Percentiles rank a stretch among this genome's conserved stretches.
Evolutionary conservation across 2,113 vertebrate species (phyloP).

Genomic region (Gymnarchus niloticus): DNA sequence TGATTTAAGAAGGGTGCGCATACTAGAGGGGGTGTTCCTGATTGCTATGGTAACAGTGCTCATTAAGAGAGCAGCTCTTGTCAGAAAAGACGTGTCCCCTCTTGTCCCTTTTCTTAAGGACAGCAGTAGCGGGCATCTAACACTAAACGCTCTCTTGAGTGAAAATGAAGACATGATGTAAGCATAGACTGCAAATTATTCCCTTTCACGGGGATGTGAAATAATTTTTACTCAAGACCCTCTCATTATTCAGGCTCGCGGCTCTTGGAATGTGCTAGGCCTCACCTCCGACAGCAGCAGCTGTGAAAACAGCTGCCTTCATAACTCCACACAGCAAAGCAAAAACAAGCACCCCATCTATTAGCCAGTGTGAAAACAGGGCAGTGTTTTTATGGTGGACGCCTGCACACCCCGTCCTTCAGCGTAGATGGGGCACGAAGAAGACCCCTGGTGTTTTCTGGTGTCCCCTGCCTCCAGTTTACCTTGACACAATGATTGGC

Average conservation of each 20-base stretch:
- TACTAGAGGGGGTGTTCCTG: neutral
- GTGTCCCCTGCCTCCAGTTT: neutral
- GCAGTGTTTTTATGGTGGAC: neutral
- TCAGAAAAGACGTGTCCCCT: neutral
- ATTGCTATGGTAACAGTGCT: neutral
- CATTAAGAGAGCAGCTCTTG: neutral
- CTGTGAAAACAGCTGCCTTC: slow-evolving; percentile 61
- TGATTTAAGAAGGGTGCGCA: neutral
- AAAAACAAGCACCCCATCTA: slow-evolving; percentile 44
- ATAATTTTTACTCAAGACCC: slow-evolving; percentile 35
- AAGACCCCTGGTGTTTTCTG: neutral
- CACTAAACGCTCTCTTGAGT: too few relatives aligned
- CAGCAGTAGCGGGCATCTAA: neutral
- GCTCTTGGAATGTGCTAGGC: slow-evolving; percentile 39
- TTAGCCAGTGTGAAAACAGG: slow-evolving; percentile 37
- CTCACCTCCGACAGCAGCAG: slow-evolving; percentile 46
- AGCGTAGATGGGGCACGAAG: neutral
- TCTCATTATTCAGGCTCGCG: slow-evolving; percentile 37
- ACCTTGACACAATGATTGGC: too few relatives aligned
- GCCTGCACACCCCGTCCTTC: neutral
- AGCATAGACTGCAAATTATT: slow-evolving; percentile 18
- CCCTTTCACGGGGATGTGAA: slow-evolving; percentile 27
- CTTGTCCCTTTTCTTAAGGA: neutral
- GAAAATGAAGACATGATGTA: slow-evolving; percentile 15
- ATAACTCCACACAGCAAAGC: slow-evolving; percentile 45